phyloP scores from a whole-genome alignment of 2,888 invertebrate genomes.

The Silvanus unidentatus region DNA sequence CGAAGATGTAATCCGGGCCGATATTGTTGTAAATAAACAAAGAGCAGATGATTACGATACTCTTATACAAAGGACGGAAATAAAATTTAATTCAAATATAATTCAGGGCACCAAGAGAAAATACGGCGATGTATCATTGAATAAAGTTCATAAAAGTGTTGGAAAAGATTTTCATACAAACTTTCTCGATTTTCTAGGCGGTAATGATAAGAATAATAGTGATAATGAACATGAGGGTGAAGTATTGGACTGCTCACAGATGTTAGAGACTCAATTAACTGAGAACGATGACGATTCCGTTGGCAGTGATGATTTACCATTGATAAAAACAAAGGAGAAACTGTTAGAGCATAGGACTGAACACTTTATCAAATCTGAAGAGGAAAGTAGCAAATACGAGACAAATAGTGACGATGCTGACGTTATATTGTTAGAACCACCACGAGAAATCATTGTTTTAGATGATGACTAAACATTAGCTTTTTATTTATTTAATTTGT shows the following conservation, averaged over 20 bases:
- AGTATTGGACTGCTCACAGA: no score
- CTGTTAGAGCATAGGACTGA: neutral
- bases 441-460: neutral
- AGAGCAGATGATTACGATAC: slow-evolving; percentile 36
- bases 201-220: no score
- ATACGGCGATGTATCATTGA: neutral
- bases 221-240: no score
- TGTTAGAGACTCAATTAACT: no score
- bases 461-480: neutral
- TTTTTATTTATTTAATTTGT: no score
- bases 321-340: no score
- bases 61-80: slow-evolving; percentile 32
- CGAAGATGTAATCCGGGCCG: slow-evolving; percentile 37
- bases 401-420: neutral
- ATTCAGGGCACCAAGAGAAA: neutral
- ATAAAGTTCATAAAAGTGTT: neutral
- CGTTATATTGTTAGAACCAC: neutral
- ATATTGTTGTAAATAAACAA: slow-evolving; percentile 35
- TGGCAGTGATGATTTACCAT: no score
- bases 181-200: no score
- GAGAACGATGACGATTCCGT: no score
- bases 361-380: neutral
- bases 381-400: no score
- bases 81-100: slow-evolving; percentile 21
- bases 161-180: neutral